Conservation (phyloP, 2,797 vertebrate species). For the Clarias pachynema region DNA sequence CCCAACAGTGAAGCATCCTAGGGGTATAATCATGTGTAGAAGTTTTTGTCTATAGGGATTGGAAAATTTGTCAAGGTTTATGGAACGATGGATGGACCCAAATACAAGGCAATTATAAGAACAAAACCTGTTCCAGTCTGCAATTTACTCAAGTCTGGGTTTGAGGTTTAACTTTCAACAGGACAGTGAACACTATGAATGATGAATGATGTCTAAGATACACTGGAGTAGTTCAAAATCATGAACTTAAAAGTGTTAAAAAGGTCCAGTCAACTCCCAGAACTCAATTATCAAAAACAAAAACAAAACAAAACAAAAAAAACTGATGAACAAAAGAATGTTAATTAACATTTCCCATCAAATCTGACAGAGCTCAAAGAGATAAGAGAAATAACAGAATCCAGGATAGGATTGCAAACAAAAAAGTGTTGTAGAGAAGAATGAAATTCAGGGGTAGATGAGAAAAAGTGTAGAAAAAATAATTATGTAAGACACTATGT, state of each 20-base stretch:
- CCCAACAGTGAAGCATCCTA: not conserved
- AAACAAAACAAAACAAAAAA: too few species aligned
- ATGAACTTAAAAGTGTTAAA: not conserved
- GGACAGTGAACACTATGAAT: not conserved
- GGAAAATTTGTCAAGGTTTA: not conserved
- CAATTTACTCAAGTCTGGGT: not conserved
- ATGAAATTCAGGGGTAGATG: not conserved
- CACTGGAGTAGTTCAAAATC: not conserved
- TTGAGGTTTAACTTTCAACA: not conserved
- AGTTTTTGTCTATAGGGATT: not conserved
- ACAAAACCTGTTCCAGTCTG: not conserved
- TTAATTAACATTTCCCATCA: not conserved
- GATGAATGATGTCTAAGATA: not conserved
- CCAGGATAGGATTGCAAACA: not conserved
- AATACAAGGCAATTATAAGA: not conserved
- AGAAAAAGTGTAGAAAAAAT: not conserved
- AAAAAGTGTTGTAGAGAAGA: not conserved
- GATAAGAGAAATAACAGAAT: not conserved
- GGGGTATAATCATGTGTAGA: not conserved
- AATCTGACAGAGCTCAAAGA: not conserved
- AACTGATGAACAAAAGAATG: not conserved
- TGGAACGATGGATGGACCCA: not conserved
- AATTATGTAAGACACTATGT: too few species aligned
- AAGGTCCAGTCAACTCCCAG: not conserved
- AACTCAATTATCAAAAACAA: not conserved